These are phyloP conservation scores for Nephrotoma appendiculata DNA, from an alignment of 2,888 invertebrate genomes.

Conservation along the genomic window DNA sequence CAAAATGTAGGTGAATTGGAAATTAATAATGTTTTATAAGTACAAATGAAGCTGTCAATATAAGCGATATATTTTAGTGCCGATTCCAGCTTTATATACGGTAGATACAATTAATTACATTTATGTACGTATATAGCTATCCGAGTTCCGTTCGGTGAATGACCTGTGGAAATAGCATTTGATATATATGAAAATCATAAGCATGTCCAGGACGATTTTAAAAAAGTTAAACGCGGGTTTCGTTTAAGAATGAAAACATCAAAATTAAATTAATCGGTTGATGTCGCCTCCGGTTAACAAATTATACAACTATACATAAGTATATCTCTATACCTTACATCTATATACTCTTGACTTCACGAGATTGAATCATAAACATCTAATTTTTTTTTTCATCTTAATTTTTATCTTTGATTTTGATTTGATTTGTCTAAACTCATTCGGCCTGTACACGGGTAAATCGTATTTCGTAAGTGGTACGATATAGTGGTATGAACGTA, in stretches of 20 bases:
- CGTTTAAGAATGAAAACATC: background rate
- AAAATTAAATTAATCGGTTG: background rate
- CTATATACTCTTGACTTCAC: background rate
- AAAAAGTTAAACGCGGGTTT: background rate
- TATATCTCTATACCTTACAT: background rate
- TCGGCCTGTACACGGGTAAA: background rate
- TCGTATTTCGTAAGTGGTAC: background rate
- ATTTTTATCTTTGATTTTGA: background rate
- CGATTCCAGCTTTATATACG: background rate
- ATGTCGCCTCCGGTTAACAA: background rate
- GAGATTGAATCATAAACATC: background rate
- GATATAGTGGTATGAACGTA: background rate
- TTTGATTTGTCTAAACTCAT: background rate
- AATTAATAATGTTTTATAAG: background rate
- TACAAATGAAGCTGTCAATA: background rate
- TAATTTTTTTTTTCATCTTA: background rate
- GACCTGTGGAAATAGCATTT: background rate
- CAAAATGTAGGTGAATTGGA: background rate
- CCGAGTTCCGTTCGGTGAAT: background rate
- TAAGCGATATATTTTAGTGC: background rate
- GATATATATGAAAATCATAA: background rate
- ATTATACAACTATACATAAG: background rate
- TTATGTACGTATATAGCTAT: background rate
- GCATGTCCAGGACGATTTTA: background rate
- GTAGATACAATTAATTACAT: too few species aligned